These are phyloP conservation scores for Leuctra nigra DNA, from an alignment of 2,888 invertebrate genomes.

Conservation along the genomic window DNA sequence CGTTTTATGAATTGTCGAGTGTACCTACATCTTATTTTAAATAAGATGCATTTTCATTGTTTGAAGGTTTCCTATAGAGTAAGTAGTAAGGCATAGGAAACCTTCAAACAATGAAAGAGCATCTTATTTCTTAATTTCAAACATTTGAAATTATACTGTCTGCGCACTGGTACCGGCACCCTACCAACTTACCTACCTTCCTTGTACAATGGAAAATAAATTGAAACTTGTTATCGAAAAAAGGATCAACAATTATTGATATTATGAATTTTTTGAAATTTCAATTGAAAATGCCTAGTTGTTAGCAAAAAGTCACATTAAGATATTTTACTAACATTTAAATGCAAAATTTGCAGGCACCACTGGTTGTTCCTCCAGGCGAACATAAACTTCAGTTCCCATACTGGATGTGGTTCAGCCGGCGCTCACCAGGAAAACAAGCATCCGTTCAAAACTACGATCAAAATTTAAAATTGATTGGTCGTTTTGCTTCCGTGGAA, in stretches of 20 bases:
- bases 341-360: constrained; percentile 49
- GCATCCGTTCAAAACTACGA: constrained; percentile 51
- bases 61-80: too few relatives aligned
- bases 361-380: constrained; percentile 67
- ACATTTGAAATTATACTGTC: too few relatives aligned
- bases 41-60: too few relatives aligned
- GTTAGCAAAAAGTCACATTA: neutral
- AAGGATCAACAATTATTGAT: neutral
- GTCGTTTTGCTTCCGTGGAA: constrained; percentile 85
- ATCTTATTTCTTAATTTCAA: too few relatives aligned
- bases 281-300: neutral
- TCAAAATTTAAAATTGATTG: constrained; percentile 82
- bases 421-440: constrained; percentile 53
- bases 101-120: too few relatives aligned
- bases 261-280: neutral
- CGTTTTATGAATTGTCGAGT: too few relatives aligned
- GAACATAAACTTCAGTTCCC: constrained; percentile 91
- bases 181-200: too few relatives aligned
- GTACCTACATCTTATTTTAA: too few relatives aligned
- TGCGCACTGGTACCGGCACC: too few relatives aligned
- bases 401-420: constrained; percentile 88
- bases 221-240: neutral
- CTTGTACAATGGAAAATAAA: neutral
- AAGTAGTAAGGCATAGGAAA: too few relatives aligned
- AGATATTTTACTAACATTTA: constrained; percentile 34